These are phyloP conservation scores for Ispidina picta DNA, from an alignment of 2,797 vertebrate species.

Conservation along the genomic window DNA sequence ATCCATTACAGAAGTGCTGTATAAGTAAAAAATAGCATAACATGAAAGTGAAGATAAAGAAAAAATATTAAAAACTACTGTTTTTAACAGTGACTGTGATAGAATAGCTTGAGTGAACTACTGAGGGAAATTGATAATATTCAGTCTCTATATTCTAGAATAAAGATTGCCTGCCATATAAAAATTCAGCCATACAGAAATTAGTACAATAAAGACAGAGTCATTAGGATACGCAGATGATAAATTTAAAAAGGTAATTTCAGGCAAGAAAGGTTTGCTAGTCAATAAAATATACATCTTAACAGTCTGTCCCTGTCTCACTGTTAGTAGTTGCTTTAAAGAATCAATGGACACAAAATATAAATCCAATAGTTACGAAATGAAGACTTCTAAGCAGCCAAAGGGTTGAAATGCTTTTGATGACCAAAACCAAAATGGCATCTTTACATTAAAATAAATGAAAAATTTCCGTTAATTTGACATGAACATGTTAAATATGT, in stretches of 20 bases:
- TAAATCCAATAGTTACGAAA: not conserved
- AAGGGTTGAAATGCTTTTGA: not conserved
- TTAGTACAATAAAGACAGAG: not conserved
- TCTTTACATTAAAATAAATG: not conserved
- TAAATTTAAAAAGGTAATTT: not conserved
- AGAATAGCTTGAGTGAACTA: not conserved
- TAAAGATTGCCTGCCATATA: not conserved
- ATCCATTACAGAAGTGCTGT: not conserved
- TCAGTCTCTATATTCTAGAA: not conserved
- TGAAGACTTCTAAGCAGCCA: not conserved
- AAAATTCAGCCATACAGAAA: not conserved
- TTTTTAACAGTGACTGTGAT: not conserved
- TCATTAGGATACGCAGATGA: not conserved
- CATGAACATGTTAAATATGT: no score
- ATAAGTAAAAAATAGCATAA: not conserved
- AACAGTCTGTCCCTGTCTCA: not conserved
- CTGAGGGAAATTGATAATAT: not conserved
- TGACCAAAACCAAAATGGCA: not conserved
- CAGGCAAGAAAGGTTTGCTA: not conserved
- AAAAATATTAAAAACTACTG: not conserved
- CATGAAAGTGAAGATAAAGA: not conserved
- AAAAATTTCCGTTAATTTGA: not conserved
- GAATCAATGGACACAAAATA: not conserved
- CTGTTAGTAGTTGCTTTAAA: not conserved
- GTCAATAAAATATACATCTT: not conserved